These are phyloP conservation scores for Gallinago undulata DNA, from an alignment of 2,113 vertebrate species.

Conservation along the genomic window DNA sequence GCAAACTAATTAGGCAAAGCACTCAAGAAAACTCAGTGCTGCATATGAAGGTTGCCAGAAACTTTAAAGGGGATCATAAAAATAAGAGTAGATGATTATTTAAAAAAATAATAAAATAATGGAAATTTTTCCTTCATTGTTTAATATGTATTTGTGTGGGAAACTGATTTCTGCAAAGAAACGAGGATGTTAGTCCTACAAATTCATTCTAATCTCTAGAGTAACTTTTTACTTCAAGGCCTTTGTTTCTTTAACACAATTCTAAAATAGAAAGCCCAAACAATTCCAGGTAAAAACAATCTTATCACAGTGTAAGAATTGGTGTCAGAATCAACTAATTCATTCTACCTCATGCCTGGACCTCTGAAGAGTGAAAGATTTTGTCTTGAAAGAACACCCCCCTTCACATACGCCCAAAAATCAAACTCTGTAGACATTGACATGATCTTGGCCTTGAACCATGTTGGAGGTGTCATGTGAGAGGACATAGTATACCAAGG, in stretches of 20 bases:
- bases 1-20: slow-evolving; percentile 70
- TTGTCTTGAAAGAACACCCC: neutral
- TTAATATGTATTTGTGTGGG: neutral
- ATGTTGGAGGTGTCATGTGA: neutral
- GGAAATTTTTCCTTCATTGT: neutral
- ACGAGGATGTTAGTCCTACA: neutral
- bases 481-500: neutral
- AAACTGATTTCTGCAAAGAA: neutral
- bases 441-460: neutral
- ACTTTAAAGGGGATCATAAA: slow-evolving; percentile 38
- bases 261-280: neutral
- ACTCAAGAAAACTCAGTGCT: slow-evolving; percentile 32
- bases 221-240: neutral
- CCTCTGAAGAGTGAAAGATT: neutral
- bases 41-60: slow-evolving; percentile 56
- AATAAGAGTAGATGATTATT: neutral
- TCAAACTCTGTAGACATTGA: neutral
- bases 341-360: fast-evolving
- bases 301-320: neutral
- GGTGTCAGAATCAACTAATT: neutral
- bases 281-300: neutral
- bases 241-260: neutral
- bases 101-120: neutral
- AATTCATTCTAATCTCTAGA: neutral
- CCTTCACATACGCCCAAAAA: neutral